Evolutionary conservation across 2,888 invertebrate species (phyloP).

Genomic region (Tachina grossa): DNA sequence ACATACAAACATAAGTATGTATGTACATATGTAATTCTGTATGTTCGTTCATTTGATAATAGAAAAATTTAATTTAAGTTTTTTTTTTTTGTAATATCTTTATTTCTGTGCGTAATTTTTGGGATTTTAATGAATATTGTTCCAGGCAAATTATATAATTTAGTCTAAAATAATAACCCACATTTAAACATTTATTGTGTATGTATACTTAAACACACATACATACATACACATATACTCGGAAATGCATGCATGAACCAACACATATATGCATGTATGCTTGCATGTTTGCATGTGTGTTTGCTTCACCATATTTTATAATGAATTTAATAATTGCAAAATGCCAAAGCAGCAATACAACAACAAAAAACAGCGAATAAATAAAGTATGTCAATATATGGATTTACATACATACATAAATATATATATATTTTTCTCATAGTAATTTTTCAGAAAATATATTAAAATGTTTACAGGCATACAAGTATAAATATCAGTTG

Average conservation of each 20-base stretch:
- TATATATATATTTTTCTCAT: conserved; percentile 57
- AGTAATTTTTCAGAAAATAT: conserved; percentile 43
- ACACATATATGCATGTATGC: no score
- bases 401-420: background rate
- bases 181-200: conserved; percentile 49
- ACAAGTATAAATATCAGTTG: conserved; percentile 32
- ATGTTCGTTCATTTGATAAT: background rate
- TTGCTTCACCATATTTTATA: conserved; percentile 17
- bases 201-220: conserved; percentile 15
- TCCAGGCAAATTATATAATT: conserved; percentile 61
- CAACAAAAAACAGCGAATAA: conserved; percentile 15
- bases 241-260: background rate
- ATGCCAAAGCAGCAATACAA: conserved; percentile 21
- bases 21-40: no score
- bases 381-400: conserved; percentile 63
- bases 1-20: no score
- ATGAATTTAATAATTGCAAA: conserved; percentile 61
- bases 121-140: conserved; percentile 39
- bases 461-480: conserved; percentile 8
- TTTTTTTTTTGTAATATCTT: conserved; percentile 19
- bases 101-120: background rate
- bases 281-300: background rate
- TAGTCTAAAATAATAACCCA: conserved; percentile 63
- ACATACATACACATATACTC: background rate
- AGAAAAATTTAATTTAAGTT: conserved; percentile 41